Evolutionary conservation across 2,888 invertebrate species (phyloP), one percentile per base, ranked within the genome.

Genomic region (Euzophera pinguis): DNA sequence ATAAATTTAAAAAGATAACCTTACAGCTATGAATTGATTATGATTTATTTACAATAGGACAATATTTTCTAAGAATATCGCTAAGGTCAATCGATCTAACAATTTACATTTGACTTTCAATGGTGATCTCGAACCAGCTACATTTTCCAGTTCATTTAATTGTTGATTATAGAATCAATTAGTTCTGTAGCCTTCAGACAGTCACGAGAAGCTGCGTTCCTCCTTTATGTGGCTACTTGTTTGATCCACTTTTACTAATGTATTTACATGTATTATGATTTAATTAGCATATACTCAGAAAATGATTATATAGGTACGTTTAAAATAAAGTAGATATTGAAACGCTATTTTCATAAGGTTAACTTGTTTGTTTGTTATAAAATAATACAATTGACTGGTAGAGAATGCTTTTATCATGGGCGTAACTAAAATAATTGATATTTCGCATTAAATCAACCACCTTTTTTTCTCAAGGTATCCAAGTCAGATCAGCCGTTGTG

Each of bases 31-130:
- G 2, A 32, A 32, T 10, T 7, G 32, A 47, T 12, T n/a, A 47
- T 5, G 47, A 34, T 14, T 13, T 32, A 47, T 2, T 16, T 9
- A 3, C 17, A 22, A 10, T 10, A 16, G 14, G 32, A 14, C 3
- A 45, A 16, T 27, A 9, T 71, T 73, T 71, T 69, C 66, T 60
- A 53, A 60, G 60, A 56, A 60, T 47, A 47, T 27, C 53, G 50
- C 64, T 70, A 73, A 74, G 72, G 71, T 73, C 68, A 53, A 48
- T 64, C 53, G 58, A 53, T 58, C 59, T 60, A 67, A 51, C 48
- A 39, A 50, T 69, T 73, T 67, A 64, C 69, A 73, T 76, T 71
- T 62, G 67, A 68, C 72, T 77, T 75, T 76, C 71, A 76, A 76
- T 69, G 58, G 61, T 63, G 65, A 61, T 65, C 67, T 62, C 53